Evolutionary conservation across 2,797 vertebrate species (phyloP).

Genomic region (Triplophysa yarkandensis): DNA sequence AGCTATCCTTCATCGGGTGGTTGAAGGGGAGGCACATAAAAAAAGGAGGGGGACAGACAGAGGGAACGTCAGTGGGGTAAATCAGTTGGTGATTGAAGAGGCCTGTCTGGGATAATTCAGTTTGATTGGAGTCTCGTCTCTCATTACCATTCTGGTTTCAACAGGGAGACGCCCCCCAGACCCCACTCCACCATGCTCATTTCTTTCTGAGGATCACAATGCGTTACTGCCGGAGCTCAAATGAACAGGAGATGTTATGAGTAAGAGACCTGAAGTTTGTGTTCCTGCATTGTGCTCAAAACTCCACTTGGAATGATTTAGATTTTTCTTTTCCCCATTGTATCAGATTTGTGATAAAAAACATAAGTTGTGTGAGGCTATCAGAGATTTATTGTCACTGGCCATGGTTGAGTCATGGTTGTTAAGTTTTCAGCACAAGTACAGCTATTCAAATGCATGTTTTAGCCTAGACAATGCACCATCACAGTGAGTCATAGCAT

Average conservation of each 20-base stretch:
- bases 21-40: slow-evolving; percentile 26
- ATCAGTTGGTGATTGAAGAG: slow-evolving; percentile 82
- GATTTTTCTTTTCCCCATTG: slow-evolving; percentile 5
- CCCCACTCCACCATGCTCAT: slow-evolving; percentile 71
- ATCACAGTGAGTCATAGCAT: slow-evolving; percentile 36
- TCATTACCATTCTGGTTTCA: slow-evolving; percentile 71
- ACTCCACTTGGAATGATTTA: neutral
- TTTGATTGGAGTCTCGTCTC: slow-evolving; percentile 84
- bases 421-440: neutral
- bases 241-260: neutral
- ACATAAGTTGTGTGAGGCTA: neutral
- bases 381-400: neutral
- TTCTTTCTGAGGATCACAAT: slow-evolving; percentile 59
- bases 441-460: slow-evolving; percentile 27
- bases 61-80: slow-evolving; percentile 70
- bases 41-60: neutral
- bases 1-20: slow-evolving; percentile 60
- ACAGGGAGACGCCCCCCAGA: slow-evolving; percentile 64
- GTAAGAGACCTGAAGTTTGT: slow-evolving; percentile 7
- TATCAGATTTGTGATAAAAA: slow-evolving; percentile 20
- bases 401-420: slow-evolving; percentile 27
- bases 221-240: neutral
- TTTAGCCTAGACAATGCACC: slow-evolving; percentile 10
- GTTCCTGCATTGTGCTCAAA: neutral
- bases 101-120: slow-evolving; percentile 80